Base-by-base conservation (phyloP, 2,797 vertebrate species). In the Characodon lateralis region DNA sequence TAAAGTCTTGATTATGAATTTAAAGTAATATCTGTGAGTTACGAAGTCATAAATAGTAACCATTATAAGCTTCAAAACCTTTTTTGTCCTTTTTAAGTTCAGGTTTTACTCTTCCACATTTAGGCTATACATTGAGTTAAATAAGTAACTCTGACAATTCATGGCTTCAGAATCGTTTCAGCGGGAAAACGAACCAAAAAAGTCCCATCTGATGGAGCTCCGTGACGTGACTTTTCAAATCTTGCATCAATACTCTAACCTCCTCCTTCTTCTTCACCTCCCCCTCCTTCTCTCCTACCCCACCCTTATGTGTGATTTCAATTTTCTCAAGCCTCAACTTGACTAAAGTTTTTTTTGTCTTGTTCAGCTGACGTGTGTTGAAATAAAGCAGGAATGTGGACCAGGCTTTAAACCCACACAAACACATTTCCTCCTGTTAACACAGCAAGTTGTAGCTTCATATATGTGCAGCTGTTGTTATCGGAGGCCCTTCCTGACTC, bases 261-360 rank as follows among this genome's bases (percentile, higher is more conserved):
- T 16, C 18, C 77, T 22, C 71, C 24, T 53, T n/a, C 50, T 71
- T 18, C 71, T 43, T 3, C 8, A 26, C 18, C 76, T 43, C 46
- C 77, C 78, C 82, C 75, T 20, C 50, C 75, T 76, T 9, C 77
- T 71, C 72, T 53, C 51, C 16, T 63, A 77, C 3, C 55, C 76
- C 81, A 69, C 79, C 91, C 87, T 84, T 87, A 89, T 89, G 53
- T 55, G 0, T 56, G 8, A 48, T 50, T 78, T 80, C 22, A 56
- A 63, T 41, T 87, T 63, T 74, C 63, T 86, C 89, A 90, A 89
- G 90, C 90, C 83, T 1, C 12, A 76, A 82, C 89, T 83, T 89
- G 84, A 83, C 0, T 1, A 81, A 73, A 39, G 73, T 46, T 46
- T 6, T 66, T 22, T 76, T 26, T 0, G 1, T 8, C 7, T 41